Evolutionary conservation across 2,113 vertebrate species (phyloP), one percentile per base, ranked within the genome.

Genomic region (Pseudolaguvia tuberculata): DNA sequence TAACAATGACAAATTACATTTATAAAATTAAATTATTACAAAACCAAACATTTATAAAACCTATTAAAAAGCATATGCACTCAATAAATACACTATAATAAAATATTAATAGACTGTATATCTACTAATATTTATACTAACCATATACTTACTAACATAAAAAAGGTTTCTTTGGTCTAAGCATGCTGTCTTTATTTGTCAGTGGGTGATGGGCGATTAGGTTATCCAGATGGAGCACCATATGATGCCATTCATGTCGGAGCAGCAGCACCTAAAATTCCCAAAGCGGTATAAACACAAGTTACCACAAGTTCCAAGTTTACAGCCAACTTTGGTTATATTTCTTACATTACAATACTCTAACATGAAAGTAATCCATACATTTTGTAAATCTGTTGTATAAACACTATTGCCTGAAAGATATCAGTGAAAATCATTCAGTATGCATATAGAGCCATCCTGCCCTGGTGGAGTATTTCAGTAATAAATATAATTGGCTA

Each of bases 171-270:
- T 47, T 39, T 21, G 13, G 12, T 53, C 20, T 69, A 48, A 51
- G 17, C 5, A 15, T 56, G 25, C 31, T 72, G 6, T 56, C 12
- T 27, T 6, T 25, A 77, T 2, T 82, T 56, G 80, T 66, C 17
- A 96, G 95, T 90, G 76, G 93, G 93, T 20, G 95, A 96, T 0
- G 95, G 95, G 68, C 86, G 94, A 62, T 88, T 89, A 12, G 95
- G 95, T 0, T 92, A 87, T 77, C 89, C 90, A 0, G 90, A 94
- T 0, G 92, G 89, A 73, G 94, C 92, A 3, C 95, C 94, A 0
- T 96, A 93, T 2, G 94, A 96, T 17, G 95, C 93, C 23, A 96
- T 96, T 81, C 94, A 96, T 0, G 93, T 96, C 5, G 95, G 94
- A 66, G 95, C 95, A 0, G 94, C 95, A 55, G 92, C 94, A 66